Percentiles rank a stretch among this genome's conserved stretches.
Conservation (phyloP, 2,888 invertebrate species). For the Brachyptera risi region DNA sequence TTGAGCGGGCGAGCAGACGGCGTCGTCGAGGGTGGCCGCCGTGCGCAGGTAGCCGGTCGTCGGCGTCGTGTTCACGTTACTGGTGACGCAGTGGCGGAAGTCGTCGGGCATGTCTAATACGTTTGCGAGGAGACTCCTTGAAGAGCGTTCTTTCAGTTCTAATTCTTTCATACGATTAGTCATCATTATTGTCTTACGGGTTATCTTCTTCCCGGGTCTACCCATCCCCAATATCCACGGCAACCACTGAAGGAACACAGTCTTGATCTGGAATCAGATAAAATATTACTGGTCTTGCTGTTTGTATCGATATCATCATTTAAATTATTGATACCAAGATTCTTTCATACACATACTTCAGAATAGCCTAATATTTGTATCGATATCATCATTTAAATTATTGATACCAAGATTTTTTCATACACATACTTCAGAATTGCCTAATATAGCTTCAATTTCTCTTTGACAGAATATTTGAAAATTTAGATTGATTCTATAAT, state of each 20-base stretch:
- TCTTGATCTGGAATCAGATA: slow-evolving; percentile 79
- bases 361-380: too few species aligned
- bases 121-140: slow-evolving; percentile 90
- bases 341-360: too few species aligned
- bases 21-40: slow-evolving; percentile 73
- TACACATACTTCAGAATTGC: too few species aligned
- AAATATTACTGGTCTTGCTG: too few species aligned
- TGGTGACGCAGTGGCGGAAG: slow-evolving; percentile 60
- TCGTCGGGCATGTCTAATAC: slow-evolving; percentile 95
- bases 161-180: slow-evolving; percentile 88
- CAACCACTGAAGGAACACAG: slow-evolving; percentile 94
- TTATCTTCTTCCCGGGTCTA: slow-evolving; percentile 91
- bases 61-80: slow-evolving; percentile 38
- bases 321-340: too few species aligned
- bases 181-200: slow-evolving; percentile 84
- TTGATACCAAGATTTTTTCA: too few species aligned
- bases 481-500: too few species aligned
- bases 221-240: slow-evolving; percentile 96
- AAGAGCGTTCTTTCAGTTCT: slow-evolving; percentile 89
- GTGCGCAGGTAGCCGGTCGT: slow-evolving; percentile 49
- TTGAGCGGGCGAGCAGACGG: slow-evolving; percentile 56
- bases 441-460: too few species aligned
- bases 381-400: too few species aligned
- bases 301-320: too few species aligned
- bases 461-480: too few species aligned